These are phyloP conservation scores for Toxonevra muliebris DNA, from an alignment of 2,888 invertebrate species.

Conservation along the genomic window DNA sequence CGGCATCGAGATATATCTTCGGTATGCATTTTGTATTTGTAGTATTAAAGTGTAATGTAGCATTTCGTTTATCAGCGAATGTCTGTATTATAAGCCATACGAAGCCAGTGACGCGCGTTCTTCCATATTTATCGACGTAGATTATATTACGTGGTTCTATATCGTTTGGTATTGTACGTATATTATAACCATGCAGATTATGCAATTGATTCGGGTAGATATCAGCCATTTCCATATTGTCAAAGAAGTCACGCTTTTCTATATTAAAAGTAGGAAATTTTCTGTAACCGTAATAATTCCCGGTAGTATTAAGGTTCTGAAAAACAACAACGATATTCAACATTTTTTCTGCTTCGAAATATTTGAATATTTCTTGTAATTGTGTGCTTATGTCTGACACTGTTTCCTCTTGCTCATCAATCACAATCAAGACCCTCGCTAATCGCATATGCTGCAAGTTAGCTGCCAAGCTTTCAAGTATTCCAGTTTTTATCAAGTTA, in stretches of 20 bases:
- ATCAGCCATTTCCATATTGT: no score
- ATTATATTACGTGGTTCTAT: constrained; percentile 7
- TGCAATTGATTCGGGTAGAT: constrained; percentile 14
- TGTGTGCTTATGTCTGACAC: no score
- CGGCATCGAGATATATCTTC: neutral
- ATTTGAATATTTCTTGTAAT: neutral
- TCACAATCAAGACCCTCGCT: neutral
- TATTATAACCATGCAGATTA: neutral
- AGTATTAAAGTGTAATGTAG: neutral
- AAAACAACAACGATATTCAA: constrained; percentile 12
- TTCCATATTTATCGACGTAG: constrained; percentile 8
- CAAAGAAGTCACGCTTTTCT: neutral
- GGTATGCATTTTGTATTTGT: no score
- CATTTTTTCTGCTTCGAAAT: constrained; percentile 12
- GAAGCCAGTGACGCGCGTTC: constrained; percentile 10
- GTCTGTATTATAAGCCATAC: neutral
- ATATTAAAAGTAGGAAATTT: constrained; percentile 13
- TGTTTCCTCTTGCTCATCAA: no score
- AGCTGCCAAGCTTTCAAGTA: no score
- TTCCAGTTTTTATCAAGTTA: no score
- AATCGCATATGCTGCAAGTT: neutral
- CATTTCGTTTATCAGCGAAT: constrained; percentile 17
- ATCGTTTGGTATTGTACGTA: constrained; percentile 13
- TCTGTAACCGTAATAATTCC: neutral
- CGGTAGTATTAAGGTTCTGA: constrained; percentile 9